Base-by-base conservation (phyloP, 2,888 invertebrate genomes). In the Drosophila acutilabella region DNA sequence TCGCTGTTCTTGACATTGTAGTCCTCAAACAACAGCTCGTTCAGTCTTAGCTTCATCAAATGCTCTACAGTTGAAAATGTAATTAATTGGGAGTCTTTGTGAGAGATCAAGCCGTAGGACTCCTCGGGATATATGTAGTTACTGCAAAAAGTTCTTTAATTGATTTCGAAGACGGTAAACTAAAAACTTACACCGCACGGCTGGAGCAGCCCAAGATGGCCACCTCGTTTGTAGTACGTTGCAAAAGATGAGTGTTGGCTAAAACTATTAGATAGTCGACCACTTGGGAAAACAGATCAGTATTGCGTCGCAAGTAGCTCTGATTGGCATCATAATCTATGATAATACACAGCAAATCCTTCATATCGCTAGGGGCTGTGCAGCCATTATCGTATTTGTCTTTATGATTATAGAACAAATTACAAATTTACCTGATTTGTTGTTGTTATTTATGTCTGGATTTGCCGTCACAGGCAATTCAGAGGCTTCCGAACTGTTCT, bases 321-420 rank as follows among this genome's bases (percentile, higher is more conserved):
- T 33, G 48, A 10, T 48, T 16, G 30, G 30, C 30, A 16, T 48
- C 48, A 30, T 33, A 7, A 30, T 48, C 33, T 30, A 48, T 48
- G 48, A 48, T 13, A 13, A 48, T 48, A 7, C 48, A 48, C 48
- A 48, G 18, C 48, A 48, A 0, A 3, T 48, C 33, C 14, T 33
- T 33, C 30, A 30, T 2, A 13, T 18, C 48, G 11, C 2, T 7
- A 7, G 2, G 16, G 11, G 30, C 48, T 48, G 33, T 18, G 1
- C 18, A 48, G 16, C 18, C 11, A 33, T 13, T 7, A 11, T 18
- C 13, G 33, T 33, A 18, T 13, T 33, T 18, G 48, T 20, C 13
- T 20, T 13, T 44, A 20, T 13, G 20, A 20, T 11, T 44, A 13
- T 36, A 4, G 3, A 36, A 13, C 13, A 6, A 13, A 13, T 18